These are phyloP conservation scores for Pitangus sulphuratus DNA, from an alignment of 2,797 vertebrate genomes.

Conservation along the genomic window DNA sequence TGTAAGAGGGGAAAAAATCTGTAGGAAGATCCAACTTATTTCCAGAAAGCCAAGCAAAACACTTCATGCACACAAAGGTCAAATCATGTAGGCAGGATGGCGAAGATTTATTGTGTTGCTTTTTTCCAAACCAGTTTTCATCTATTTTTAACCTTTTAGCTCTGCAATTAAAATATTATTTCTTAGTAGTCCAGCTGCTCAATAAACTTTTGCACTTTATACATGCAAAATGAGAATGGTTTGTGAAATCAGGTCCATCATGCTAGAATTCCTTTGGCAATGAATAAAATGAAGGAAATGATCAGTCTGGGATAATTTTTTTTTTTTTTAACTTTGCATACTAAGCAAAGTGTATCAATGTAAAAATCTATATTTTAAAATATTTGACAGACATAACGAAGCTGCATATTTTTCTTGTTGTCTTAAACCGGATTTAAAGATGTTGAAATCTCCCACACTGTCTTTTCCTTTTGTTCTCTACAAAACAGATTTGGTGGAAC, in stretches of 20 bases:
- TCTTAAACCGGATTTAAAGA: background rate
- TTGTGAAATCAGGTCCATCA: background rate
- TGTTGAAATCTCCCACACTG: background rate
- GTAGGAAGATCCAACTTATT: background rate
- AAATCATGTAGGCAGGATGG: background rate
- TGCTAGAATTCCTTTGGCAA: background rate
- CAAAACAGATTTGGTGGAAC: background rate
- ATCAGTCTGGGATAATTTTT: background rate
- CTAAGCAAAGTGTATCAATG: background rate
- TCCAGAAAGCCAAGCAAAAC: conserved; percentile 9
- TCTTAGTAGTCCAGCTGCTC: background rate
- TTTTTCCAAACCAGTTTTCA: background rate
- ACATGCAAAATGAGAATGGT: background rate
- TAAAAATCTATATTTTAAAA: background rate
- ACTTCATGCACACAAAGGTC: background rate
- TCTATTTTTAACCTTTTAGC: background rate
- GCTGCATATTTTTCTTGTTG: background rate
- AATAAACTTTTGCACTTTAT: background rate
- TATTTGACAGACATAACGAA: background rate
- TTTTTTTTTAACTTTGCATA: background rate
- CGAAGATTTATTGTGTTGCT: background rate
- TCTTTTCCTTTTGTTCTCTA: background rate
- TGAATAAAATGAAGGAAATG: background rate
- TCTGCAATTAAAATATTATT: background rate
- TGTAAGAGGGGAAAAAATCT: background rate